Conservation (phyloP, 2,888 invertebrate species). For the Rhaphigaster nebulosa region DNA sequence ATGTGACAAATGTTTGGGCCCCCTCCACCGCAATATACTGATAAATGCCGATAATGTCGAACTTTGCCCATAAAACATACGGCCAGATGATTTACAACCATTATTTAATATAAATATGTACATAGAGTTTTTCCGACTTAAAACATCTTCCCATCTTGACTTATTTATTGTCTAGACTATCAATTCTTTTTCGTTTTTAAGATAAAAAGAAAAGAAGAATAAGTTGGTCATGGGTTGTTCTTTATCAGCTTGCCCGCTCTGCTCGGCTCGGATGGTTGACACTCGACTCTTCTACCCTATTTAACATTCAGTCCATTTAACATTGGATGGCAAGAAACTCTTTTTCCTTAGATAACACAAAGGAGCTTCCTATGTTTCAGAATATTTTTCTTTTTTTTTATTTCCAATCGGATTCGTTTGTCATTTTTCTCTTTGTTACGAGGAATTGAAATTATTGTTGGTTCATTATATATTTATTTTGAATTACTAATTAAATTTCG, state of each 20-base stretch:
- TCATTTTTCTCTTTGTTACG: background rate
- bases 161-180: background rate
- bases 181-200: background rate
- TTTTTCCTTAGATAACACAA: conserved; percentile 36
- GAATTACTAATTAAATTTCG: too few species aligned
- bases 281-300: conserved; percentile 20
- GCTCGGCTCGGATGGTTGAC: background rate
- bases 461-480: background rate
- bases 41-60: too few species aligned
- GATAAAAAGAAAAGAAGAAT: background rate
- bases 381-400: background rate
- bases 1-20: too few species aligned
- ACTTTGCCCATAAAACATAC: background rate
- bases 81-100: background rate
- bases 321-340: background rate
- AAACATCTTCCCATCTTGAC: conserved; percentile 1
- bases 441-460: background rate
- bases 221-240: background rate
- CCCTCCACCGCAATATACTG: too few species aligned
- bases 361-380: background rate
- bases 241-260: background rate
- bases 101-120: background rate
- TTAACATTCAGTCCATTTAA: conserved; percentile 33
- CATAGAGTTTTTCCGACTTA: background rate
- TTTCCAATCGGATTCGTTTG: background rate